Percentiles rank a stretch among this genome's conserved stretches.
These are phyloP conservation scores for Crenichthys baileyi DNA, from an alignment of 2,797 vertebrate genomes.

Conservation along the genomic window DNA sequence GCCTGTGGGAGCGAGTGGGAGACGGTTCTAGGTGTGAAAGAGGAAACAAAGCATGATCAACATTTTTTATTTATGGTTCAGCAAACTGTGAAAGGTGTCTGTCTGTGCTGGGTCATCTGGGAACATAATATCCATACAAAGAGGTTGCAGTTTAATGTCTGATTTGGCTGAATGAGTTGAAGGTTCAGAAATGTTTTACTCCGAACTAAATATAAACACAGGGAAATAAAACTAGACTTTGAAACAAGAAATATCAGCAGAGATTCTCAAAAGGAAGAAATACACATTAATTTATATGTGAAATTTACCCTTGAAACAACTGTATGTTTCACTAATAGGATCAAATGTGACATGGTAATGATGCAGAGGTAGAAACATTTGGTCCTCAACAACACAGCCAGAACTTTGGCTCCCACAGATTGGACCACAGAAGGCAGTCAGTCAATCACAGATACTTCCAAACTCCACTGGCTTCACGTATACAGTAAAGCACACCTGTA, in stretches of 20 bases:
- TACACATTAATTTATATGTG: not conserved
- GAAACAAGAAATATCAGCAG: not conserved
- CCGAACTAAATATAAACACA: no score
- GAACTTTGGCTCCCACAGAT: no score
- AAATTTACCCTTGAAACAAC: not conserved
- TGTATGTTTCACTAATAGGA: no score
- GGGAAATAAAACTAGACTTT: not conserved
- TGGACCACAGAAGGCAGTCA: no score
- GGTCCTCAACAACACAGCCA: no score
- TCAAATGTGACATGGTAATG: no score
- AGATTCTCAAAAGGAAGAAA: not conserved
- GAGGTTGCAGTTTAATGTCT: not conserved
- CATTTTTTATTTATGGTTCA: no score
- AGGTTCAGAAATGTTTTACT: not conserved
- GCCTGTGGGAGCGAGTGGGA: not conserved
- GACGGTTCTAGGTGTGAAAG: conserved; percentile 20
- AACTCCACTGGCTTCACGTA: no score
- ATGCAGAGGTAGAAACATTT: no score
- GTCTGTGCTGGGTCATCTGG: not conserved
- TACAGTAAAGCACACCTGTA: no score
- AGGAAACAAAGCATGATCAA: conserved; percentile 15
- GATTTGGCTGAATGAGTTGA: not conserved
- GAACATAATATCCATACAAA: not conserved
- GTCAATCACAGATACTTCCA: no score
- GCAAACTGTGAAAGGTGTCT: no score